Base-by-base conservation (phyloP, 2,888 invertebrate species). In the Xylocampa areola region DNA sequence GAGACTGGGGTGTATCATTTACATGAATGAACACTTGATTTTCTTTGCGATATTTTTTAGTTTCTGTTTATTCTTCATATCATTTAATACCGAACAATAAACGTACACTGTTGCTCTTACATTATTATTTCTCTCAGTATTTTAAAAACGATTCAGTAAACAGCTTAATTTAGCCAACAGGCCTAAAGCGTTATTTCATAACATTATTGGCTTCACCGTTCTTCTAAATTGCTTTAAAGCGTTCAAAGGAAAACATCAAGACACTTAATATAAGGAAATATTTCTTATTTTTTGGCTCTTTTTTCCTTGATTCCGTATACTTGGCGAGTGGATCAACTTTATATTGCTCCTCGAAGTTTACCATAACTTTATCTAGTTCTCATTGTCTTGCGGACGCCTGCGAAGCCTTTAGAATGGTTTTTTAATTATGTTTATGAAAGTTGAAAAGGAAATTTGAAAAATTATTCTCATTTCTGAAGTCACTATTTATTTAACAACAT, bases 371-470 rank as follows among this genome's bases (percentile, higher is more conserved):
- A 37, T 58, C 69, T 69, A 77, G 73, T 75, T 77, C 37, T 44
- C 69, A 74, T 71, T 77, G 76, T 76, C 74, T 76, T 68, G 69
- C 49, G 68, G 64, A 65, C 66, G 59, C 49, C 41, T 23, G 71
- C 48, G 80, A 80, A 81, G 71, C 77, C 81, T 80, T 80, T 74
- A 57, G 70, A 85, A 82, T 79, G 78, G 73, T 78, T 84, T 83
- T 84, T 82, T 85, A 82, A 84, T 85, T 80, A 78, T 76, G 71
- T 82, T 80, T 73, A 67, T 69, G 48, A 52, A 72, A 70, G 51
- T 69, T 63, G 16, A 25, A n/a, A 39, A 57, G 30, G 47, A 50
- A 77, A 76, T 76, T 75, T 66, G 55, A 43, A 61, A 71, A 68
- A 74, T 61, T 57, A 71, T 76, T 75, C 53, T 59, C 43, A 47